Conservation (phyloP, 2,113 vertebrate genomes). For the Prinia subflava region DNA sequence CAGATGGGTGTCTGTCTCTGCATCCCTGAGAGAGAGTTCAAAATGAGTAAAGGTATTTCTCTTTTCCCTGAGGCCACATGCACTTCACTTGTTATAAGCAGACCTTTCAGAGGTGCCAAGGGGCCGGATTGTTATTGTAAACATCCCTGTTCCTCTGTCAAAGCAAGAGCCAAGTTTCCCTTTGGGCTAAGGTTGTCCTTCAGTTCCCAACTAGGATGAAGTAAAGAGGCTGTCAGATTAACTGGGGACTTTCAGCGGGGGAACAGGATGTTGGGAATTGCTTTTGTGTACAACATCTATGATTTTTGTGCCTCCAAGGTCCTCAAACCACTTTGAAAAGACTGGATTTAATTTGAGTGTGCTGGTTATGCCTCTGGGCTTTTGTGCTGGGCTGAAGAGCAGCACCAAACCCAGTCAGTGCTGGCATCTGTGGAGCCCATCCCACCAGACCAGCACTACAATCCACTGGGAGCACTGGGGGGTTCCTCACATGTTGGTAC, state of each 20-base stretch:
- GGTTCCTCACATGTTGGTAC: background rate
- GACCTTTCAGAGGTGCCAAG: background rate
- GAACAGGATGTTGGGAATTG: background rate
- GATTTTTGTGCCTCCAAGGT: background rate
- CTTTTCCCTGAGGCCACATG: background rate
- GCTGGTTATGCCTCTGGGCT: background rate
- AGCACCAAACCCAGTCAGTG: background rate
- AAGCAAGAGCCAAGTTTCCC: background rate
- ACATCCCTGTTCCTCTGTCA: background rate
- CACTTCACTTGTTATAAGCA: background rate
- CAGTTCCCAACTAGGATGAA: background rate
- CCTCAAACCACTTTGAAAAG: background rate
- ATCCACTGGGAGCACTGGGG: rapidly evolving
- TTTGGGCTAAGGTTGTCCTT: background rate
- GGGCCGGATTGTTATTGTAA: background rate
- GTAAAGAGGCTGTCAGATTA: background rate
- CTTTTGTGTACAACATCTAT: background rate
- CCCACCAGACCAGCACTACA: background rate
- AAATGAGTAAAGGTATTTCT: background rate
- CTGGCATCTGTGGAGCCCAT: background rate
- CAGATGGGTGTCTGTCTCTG: background rate
- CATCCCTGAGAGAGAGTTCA: background rate
- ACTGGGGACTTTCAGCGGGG: background rate
- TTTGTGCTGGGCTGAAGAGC: background rate
- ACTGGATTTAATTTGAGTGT: background rate